These are phyloP conservation scores for Microctenopoma lineatum DNA, from an alignment of 2,797 vertebrate genomes.

Conservation along the genomic window DNA sequence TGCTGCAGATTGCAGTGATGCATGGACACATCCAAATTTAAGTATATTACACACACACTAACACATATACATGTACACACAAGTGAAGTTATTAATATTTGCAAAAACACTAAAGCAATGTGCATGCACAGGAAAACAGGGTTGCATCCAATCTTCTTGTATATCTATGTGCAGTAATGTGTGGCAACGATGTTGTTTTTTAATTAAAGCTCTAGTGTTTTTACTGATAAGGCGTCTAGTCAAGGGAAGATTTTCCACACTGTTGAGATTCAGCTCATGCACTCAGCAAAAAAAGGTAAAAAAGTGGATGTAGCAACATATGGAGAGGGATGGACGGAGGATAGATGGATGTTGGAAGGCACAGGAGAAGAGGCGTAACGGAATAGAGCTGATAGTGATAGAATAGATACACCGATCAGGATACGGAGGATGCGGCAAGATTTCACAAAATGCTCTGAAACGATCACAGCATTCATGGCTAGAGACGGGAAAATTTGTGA, in stretches of 20 bases:
- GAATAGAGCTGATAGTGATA: neutral
- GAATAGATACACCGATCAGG: constrained; percentile 1
- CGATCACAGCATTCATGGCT: neutral
- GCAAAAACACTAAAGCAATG: neutral
- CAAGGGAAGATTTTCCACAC: constrained; percentile 61
- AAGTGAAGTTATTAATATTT: neutral
- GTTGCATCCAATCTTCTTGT: constrained; percentile 33
- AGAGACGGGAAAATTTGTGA: neutral
- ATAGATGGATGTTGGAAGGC: constrained; percentile 13
- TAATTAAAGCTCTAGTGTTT: constrained; percentile 75
- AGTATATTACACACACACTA: constrained; percentile 1
- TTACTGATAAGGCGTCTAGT: constrained; percentile 66
- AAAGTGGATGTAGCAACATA: constrained; percentile 40
- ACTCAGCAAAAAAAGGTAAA: constrained; percentile 23
- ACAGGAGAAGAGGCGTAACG: constrained; percentile 9
- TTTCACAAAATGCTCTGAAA: constrained; percentile 4
- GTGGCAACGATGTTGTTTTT: constrained; percentile 65
- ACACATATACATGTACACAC: neutral
- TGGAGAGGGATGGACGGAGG: constrained; percentile 26
- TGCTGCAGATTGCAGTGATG: constrained; percentile 29
- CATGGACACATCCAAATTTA: constrained; percentile 10
- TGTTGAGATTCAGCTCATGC: constrained; percentile 54
- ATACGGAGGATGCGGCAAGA: neutral
- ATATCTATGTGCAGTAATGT: constrained; percentile 65
- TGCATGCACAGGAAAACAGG: neutral